Conservation (phyloP, 2,797 vertebrate genomes). For the Mionectes olivaceus region DNA sequence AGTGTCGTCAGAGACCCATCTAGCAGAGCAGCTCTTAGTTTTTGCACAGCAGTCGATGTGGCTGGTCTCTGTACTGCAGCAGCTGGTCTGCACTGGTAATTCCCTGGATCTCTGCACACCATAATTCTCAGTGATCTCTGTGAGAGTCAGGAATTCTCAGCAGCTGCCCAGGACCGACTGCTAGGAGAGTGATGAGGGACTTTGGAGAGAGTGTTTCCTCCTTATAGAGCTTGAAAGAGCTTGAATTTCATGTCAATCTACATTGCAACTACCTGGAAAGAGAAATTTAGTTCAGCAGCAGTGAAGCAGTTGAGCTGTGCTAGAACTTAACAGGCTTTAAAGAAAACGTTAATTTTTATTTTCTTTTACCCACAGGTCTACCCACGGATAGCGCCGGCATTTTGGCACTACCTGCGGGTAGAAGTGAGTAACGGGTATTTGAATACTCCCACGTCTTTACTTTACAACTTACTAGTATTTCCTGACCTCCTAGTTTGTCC, state of each 20-base stretch:
- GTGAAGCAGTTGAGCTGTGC: background rate
- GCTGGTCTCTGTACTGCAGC: background rate
- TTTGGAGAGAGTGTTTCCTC: background rate
- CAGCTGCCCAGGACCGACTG: background rate
- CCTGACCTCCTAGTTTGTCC: constrained; percentile 39
- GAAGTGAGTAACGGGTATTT: constrained; percentile 78
- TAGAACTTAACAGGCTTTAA: constrained; percentile 46
- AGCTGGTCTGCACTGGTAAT: background rate
- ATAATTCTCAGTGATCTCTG: background rate
- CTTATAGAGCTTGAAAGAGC: background rate
- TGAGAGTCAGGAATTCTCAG: background rate
- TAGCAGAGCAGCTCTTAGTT: background rate
- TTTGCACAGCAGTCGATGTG: background rate
- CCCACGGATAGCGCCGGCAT: constrained; percentile 81
- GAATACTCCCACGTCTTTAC: constrained; percentile 66
- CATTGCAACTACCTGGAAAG: background rate
- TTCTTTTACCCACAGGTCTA: constrained; percentile 80
- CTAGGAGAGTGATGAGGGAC: background rate
- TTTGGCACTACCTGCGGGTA: constrained; percentile 84
- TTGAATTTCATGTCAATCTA: background rate
- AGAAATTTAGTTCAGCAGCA: background rate
- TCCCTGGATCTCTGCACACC: background rate
- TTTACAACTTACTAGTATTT: constrained; percentile 46
- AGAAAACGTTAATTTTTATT: constrained; percentile 76
- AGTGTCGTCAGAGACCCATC: background rate